Evolutionary conservation across 2,888 invertebrate species (phyloP), one percentile per base, ranked within the genome.

Genomic region (Micropterix aruncella): DNA sequence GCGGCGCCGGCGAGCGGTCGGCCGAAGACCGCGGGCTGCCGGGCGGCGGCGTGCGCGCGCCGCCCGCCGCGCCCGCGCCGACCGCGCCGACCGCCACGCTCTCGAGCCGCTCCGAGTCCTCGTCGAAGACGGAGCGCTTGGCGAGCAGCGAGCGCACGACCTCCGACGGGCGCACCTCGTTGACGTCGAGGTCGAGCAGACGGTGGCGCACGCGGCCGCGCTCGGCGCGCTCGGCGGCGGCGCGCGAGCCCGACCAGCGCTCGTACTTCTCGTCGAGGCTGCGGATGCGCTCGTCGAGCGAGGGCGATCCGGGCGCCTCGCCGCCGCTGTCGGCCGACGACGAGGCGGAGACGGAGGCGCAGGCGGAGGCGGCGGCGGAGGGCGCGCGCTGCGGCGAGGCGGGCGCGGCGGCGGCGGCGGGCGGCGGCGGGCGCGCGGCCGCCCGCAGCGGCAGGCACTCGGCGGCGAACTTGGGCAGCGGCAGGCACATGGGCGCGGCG

Each of bases 61-160:
- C 46, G 16, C 17, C 38, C 18, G 44, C 40, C 38, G 40, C 36
- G 2, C 17, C 77, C 51, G 62, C 73, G 48, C 73, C 79, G 67
- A 92, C 79, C 67, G 90, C 80, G 66, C 89, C 80, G 63, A 92
- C 81, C 59, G 82, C 75, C 46, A 87, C 83, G 56, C 88, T 89
- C 62, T 93, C 93, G 46, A 96, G 71, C 27, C 96, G 75, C 63
- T 94, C 92, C 37, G 87, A 80, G 61, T 96, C 96, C 62, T 95
- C 95, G 60, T 96, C 96, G 63, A 96, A 95, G 44, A 96, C 90
- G 43, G 92, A 93, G 50, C 87, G 82, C 62, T 91, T 90, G 3
- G 93, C 90, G 56, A 95, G 74, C 54, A 96, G 77, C 17, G 91
- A 89, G 57, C 90, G 88, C 37, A 93, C 88, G 55, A 95, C 93